These are phyloP conservation scores for Olivierus martensii DNA, from an alignment of 1,140 invertebrate genomes.

Conservation along the genomic window DNA sequence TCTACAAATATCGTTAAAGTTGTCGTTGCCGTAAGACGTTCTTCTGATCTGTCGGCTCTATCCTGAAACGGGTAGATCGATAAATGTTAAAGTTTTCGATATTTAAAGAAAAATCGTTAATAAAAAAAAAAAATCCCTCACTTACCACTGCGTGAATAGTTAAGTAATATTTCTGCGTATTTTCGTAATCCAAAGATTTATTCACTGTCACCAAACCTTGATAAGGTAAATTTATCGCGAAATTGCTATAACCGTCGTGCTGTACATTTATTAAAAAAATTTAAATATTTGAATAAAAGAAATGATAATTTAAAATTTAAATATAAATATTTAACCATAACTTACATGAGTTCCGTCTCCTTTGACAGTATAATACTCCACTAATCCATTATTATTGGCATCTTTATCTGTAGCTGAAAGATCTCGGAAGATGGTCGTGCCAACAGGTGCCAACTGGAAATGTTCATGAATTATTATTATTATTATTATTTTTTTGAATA, in stretches of 20 bases:
- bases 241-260: conserved; percentile 59
- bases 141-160: conserved; percentile 17
- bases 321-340: background rate
- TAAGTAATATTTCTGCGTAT: conserved; percentile 12
- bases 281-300: background rate
- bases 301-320: background rate
- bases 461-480: too few species aligned
- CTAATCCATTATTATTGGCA: conserved; percentile 63
- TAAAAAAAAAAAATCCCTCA: too few species aligned
- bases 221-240: conserved; percentile 43
- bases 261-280: background rate
- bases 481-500: too few species aligned
- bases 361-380: conserved; percentile 55
- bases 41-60: conserved; percentile 11
- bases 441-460: conserved; percentile 20
- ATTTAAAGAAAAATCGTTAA: too few species aligned
- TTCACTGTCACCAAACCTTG: conserved; percentile 20
- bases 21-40: conserved; percentile 31
- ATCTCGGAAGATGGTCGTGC: conserved; percentile 20
- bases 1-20: conserved; percentile 68
- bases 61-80: conserved; percentile 3
- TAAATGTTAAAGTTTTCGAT: background rate
- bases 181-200: conserved; percentile 19
- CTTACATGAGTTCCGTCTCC: conserved; percentile 28
- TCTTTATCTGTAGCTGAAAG: conserved; percentile 19